These are phyloP conservation scores for Pipistrellus nathusii DNA, from an alignment of 2,797 vertebrate genomes.

Conservation along the genomic window DNA sequence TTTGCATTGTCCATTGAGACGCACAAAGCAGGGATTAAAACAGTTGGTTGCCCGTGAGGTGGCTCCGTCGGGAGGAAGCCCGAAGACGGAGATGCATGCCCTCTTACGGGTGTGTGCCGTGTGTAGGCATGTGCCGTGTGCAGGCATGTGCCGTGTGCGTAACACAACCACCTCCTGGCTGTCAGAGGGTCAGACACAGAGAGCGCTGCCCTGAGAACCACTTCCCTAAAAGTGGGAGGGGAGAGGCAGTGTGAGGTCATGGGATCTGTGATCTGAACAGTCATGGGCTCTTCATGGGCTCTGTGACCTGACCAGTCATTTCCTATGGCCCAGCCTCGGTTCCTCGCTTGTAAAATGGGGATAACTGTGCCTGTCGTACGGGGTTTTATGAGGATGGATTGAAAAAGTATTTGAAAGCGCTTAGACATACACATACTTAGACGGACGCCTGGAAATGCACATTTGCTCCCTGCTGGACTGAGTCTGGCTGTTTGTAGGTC, in stretches of 20 bases:
- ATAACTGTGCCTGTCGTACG: not conserved
- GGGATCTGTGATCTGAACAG: too few species aligned
- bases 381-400: not conserved
- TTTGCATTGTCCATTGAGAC: constrained; percentile 69
- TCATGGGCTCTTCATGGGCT: too few species aligned
- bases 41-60: not conserved
- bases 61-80: not conserved
- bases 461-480: constrained; percentile 15
- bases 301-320: not conserved
- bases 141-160: not conserved
- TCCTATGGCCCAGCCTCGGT: not conserved
- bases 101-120: not conserved
- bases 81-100: not conserved
- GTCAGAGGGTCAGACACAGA: not conserved
- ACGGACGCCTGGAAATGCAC: not conserved
- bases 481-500: not conserved
- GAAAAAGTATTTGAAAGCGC: not conserved
- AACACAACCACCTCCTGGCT: not conserved
- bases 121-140: not conserved
- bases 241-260: not conserved
- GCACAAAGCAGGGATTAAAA: constrained; percentile 55
- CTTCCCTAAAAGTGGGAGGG: not conserved
- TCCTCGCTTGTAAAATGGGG: not conserved
- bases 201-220: too few species aligned
- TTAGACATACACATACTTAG: not conserved